Evolutionary conservation across 2,797 vertebrate genomes (phyloP).

Genomic region (Lepidocolaptes lacrymiger): DNA sequence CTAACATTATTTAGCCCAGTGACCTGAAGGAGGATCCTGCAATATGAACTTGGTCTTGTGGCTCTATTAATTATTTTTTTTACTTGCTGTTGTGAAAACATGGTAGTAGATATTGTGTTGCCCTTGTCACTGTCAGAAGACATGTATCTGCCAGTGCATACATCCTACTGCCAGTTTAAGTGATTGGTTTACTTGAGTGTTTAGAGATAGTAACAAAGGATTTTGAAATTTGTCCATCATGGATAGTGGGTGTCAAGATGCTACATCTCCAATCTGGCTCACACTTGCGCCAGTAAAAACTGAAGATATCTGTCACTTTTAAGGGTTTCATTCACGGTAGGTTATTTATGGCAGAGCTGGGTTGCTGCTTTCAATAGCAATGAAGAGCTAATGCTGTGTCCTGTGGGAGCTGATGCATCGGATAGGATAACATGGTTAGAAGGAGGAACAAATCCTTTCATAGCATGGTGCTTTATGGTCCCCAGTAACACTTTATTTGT

Average conservation of each 20-base stretch:
- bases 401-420: neutral
- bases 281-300: neutral
- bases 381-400: neutral
- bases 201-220: neutral
- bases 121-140: neutral
- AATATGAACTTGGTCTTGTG: neutral
- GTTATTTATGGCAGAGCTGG: neutral
- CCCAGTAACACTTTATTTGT: neutral
- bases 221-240: neutral
- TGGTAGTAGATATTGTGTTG: neutral
- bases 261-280: neutral
- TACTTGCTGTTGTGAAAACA: neutral
- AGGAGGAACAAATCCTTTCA: neutral
- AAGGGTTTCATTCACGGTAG: neutral
- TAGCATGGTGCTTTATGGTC: neutral
- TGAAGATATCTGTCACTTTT: neutral
- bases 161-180: neutral
- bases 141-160: fast-evolving
- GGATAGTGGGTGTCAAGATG: neutral
- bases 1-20: neutral
- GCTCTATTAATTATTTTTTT: neutral
- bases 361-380: neutral
- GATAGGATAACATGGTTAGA: neutral
- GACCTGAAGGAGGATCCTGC: neutral
- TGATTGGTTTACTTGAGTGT: neutral